Evolutionary conservation across 2,797 vertebrate genomes (phyloP).

Genomic region (Sebastes ruberrimus): DNA sequence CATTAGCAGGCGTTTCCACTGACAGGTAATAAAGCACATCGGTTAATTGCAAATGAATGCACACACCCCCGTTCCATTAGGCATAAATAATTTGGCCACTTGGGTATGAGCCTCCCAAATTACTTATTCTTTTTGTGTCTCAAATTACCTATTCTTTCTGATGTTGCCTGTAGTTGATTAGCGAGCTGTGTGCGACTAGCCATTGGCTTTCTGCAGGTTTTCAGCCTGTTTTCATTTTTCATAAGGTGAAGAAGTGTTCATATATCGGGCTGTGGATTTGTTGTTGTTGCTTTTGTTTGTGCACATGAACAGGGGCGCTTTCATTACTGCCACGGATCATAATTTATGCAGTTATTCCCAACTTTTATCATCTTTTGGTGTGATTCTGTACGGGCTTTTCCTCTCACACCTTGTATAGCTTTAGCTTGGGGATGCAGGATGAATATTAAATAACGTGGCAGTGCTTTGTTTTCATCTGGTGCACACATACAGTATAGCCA

Average conservation of each 20-base stretch:
- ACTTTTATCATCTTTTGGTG: slow-evolving; percentile 54
- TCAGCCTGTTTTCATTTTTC: slow-evolving; percentile 58
- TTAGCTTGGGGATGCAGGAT: slow-evolving; percentile 61
- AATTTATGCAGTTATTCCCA: slow-evolving; percentile 68
- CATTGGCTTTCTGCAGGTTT: slow-evolving; percentile 82
- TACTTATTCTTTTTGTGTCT: slow-evolving; percentile 89
- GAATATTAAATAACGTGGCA: slow-evolving; percentile 69
- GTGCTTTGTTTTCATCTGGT: slow-evolving; percentile 65
- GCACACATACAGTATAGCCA: slow-evolving; percentile 21
- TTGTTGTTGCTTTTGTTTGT: slow-evolving; percentile 58
- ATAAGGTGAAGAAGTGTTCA: slow-evolving; percentile 41
- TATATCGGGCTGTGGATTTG: slow-evolving; percentile 2
- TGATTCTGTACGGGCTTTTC: slow-evolving; percentile 34
- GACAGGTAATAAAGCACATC: slow-evolving; percentile 83
- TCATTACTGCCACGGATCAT: slow-evolving; percentile 17
- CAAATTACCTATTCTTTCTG: slow-evolving; percentile 88
- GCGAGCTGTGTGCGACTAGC: slow-evolving; percentile 76
- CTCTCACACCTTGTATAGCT: slow-evolving; percentile 68
- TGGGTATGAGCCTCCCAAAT: slow-evolving; percentile 84
- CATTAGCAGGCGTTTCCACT: slow-evolving; percentile 67
- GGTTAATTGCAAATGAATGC: slow-evolving; percentile 83
- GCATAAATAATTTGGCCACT: slow-evolving; percentile 88
- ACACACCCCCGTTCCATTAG: slow-evolving; percentile 80
- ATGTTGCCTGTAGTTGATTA: slow-evolving; percentile 87
- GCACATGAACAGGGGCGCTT: slow-evolving; percentile 15